Evolutionary conservation across 2,113 vertebrate genomes (phyloP), one percentile per base, ranked within the genome.

Genomic region (Talpa occidentalis): DNA sequence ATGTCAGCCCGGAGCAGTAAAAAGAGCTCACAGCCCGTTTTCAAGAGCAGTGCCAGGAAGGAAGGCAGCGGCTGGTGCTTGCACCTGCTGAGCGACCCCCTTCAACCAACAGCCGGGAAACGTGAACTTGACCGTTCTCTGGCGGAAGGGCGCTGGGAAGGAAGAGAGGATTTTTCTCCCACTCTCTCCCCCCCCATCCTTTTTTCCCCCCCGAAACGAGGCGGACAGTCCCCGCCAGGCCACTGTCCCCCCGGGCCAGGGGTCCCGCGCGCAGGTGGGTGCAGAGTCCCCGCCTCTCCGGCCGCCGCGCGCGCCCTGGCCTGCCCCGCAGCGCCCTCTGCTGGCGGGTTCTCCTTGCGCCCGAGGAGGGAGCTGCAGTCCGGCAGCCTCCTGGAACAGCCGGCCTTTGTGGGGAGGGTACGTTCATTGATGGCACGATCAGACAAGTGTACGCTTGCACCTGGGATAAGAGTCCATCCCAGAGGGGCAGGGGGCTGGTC

Each of bases 321-420:
- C 84, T 95, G 84, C 52, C 76, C 24, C 3, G 28, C 67, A 80
- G 93, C 93, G 76, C 84, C 94, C 88, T 78, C 97, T 96, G 88
- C 85, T 76, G 97, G 47, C 88, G 8, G 1, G 19, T 73, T 56
- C 54, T 22, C 8, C 21, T 17, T 9, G 32, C 26, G 24, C 78
- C 44, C 49, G 67, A 6, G n/a, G 10, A 66, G n/a, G 49, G 26
- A 11, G 9, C 3, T 4, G 59, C 8, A 17, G 59, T 3, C 12
- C 3, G 22, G 14, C 52, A 0, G 8, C 56, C n/a, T 12, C 2
- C 22, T 0, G 1, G 60, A 22, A 21, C 21, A 6, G 5, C 42
- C 4, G 1, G 24, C 15, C 30, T 59, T n/a, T 3, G 7, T 10
- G 4, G 22, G 0, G 1, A 40, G n/a, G 35, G 4, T 5, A 6